Base-by-base conservation (phyloP, 2,113 vertebrate species). In the Chamaetylas fuelleborni region DNA sequence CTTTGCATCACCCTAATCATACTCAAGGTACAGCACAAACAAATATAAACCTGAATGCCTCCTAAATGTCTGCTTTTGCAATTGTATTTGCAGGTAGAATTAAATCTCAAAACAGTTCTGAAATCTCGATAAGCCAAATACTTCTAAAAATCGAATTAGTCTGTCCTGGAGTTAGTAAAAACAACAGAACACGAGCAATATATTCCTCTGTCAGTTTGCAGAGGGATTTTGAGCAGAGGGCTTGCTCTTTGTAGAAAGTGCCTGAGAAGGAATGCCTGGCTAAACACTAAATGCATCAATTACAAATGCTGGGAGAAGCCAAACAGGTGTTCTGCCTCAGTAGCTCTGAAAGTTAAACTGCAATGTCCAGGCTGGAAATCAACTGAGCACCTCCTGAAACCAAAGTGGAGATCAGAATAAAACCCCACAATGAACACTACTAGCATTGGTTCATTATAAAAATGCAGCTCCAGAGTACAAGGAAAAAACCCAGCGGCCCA, bases 11-110 rank as follows among this genome's bases (percentile, higher is more conserved):
- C 78, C 25, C 70, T 42, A 71, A 53, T 31, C 65, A 43, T 9
- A 42, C 19, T 62, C 26, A 43, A 69, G 25, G 58, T 3, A 73
- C 19, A 57, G 13, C 0, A 0, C 33, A 79, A 65, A 70, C 6
- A 19, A 72, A 51, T 40, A 60, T 3, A 67, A 72, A 77, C 28
- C 19, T 80, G 18, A 86, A 77, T 8, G 4, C 8, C 15, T 31
- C 57, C 40, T 80, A 42, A 62, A 11, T 47, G 50, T 43, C 24
- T 83, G 18, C 24, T 77, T 64, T 81, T 45, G 40, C 40, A 61
- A 26, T 50, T 16, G 31, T 36, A 53, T 51, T 56, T 60, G 31
- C 45, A 60, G 40, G 18, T n/a, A 66, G 51, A 89, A 77, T 42
- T 36, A 64, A 57, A 72, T 22, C 19, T 58, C 51, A 93, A 78